Evolutionary conservation across 2,113 vertebrate species (phyloP).

Genomic region (Elachura formosa): DNA sequence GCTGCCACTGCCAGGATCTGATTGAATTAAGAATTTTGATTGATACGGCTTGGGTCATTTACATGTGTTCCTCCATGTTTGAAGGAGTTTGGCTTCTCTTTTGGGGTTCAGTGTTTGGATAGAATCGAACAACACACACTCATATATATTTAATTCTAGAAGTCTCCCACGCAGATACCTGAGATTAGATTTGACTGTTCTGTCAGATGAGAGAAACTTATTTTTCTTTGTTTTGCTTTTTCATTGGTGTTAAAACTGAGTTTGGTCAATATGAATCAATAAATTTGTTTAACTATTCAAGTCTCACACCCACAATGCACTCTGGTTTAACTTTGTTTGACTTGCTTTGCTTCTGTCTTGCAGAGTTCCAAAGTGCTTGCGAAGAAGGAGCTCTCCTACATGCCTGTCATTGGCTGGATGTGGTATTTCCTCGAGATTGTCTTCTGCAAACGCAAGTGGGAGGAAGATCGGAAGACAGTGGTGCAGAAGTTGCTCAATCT

Average conservation of each 20-base stretch:
- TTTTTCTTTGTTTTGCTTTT: background rate
- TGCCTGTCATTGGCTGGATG: constrained; percentile 97
- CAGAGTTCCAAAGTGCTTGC: constrained; percentile 95
- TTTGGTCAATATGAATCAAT: background rate
- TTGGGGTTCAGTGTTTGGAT: background rate
- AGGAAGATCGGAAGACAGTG: constrained; percentile 87
- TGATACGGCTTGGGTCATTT: background rate
- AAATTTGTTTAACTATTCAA: background rate
- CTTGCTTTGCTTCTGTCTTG: constrained; percentile 4
- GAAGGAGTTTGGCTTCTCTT: background rate
- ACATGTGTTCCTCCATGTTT: background rate
- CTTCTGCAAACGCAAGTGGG: constrained; percentile 95
- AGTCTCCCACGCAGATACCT: background rate
- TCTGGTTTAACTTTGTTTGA: background rate
- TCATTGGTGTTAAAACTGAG: background rate
- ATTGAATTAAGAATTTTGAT: background rate
- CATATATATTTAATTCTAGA: background rate
- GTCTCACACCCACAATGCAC: background rate
- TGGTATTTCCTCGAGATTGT: constrained; percentile 98
- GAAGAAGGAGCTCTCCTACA: constrained; percentile 90
- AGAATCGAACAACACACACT: background rate
- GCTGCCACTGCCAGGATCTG: background rate
- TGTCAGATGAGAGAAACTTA: background rate
- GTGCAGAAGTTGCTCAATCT: constrained; percentile 81
- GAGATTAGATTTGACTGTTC: background rate